phyloP scores from a whole-genome alignment of 2,888 invertebrate species.

The Homarus gammarus region DNA sequence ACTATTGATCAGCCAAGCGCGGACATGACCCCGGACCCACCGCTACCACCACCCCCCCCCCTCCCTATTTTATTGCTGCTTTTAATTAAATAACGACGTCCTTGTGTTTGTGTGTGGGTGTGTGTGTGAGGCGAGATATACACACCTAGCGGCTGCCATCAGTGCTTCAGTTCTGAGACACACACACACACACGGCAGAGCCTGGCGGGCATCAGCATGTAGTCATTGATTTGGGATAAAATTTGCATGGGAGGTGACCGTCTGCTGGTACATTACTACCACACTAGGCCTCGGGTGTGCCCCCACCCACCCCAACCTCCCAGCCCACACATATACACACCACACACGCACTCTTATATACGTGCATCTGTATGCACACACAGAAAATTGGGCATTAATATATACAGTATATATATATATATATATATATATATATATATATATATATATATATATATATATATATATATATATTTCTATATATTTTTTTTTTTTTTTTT shows the following conservation, averaged over 20 bases:
- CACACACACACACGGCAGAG: too few relatives aligned
- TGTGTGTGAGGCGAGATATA: too few relatives aligned
- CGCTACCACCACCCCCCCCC: too few relatives aligned
- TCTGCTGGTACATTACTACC: constrained; percentile 13
- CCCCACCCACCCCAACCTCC: not conserved
- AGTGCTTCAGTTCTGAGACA: not conserved
- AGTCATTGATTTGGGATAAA: constrained; percentile 31
- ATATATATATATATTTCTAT: constrained; percentile 10
- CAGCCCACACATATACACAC: not conserved
- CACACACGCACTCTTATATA: not conserved
- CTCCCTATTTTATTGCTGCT: not conserved
- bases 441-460: not conserved
- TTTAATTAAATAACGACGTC: not conserved
- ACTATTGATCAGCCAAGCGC: not conserved
- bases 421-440: constrained; percentile 12
- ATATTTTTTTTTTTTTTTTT: too few relatives aligned
- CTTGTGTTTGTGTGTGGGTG: too few relatives aligned
- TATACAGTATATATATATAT: constrained; percentile 5
- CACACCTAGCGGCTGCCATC: not conserved
- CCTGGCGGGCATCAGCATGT: constrained; percentile 12
- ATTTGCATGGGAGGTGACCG: constrained; percentile 39
- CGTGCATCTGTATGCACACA: constrained; percentile 10
- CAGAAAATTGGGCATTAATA: not conserved
- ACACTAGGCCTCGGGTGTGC: constrained; percentile 7
- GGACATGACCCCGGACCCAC: not conserved